Conservation (phyloP, 2,888 invertebrate species). For the Lottia scabra region DNA sequence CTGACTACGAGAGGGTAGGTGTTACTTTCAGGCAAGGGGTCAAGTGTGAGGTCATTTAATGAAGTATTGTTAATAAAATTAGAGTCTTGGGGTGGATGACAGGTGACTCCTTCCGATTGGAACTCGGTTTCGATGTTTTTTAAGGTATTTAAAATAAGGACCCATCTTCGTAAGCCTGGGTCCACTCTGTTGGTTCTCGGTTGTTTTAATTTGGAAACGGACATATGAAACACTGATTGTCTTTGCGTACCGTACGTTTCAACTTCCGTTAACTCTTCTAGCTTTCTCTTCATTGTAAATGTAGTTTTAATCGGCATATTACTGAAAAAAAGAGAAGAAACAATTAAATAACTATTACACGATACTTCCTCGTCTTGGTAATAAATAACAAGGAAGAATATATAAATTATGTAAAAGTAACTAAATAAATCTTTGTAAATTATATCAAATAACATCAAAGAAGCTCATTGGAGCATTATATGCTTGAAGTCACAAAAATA, state of each 20-base stretch:
- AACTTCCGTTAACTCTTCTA: conserved; percentile 25
- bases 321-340: not conserved
- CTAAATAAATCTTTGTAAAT: too few species aligned
- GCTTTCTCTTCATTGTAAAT: conserved; percentile 25
- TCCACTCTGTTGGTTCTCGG: conserved; percentile 74
- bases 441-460: too few species aligned
- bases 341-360: too few species aligned
- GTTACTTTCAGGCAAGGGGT: conserved; percentile 28
- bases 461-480: too few species aligned
- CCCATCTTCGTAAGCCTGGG: conserved; percentile 88
- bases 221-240: conserved; percentile 89
- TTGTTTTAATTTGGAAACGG: conserved; percentile 91
- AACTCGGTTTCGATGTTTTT: conserved; percentile 90
- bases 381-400: not conserved
- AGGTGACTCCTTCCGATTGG: conserved; percentile 70
- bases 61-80: conserved; percentile 24
- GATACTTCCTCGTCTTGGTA: not conserved
- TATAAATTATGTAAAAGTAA: not conserved
- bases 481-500: too few species aligned
- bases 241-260: conserved; percentile 68
- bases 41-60: conserved; percentile 24
- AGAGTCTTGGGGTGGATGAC: conserved; percentile 20
- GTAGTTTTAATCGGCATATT: conserved; percentile 20
- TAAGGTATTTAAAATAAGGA: conserved; percentile 92
- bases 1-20: not conserved